A percentile compares a stretch with the other conserved stretches of the same genome.
phyloP scores from a whole-genome alignment of 2,888 invertebrate species.

The Leptopilina myrica region DNA sequence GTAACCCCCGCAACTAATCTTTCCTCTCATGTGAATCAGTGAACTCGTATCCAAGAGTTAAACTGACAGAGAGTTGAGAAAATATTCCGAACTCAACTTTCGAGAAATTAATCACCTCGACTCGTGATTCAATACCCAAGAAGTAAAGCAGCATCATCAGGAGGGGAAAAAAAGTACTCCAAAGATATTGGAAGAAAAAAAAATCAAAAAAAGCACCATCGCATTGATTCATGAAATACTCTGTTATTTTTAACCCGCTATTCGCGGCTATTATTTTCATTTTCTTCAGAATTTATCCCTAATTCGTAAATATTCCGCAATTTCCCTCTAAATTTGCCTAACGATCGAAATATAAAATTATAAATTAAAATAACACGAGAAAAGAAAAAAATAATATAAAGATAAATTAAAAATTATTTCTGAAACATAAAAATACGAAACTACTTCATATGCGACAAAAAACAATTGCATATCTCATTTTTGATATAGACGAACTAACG shows the following conservation, averaged over 20 bases:
- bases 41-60: neutral
- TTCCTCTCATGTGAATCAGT: neutral
- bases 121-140: neutral
- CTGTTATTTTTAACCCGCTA: no score
- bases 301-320: no score
- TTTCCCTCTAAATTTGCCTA: no score
- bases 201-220: neutral
- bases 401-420: no score
- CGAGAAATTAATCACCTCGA: conserved; percentile 32
- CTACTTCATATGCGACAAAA: neutral
- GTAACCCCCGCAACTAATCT: no score
- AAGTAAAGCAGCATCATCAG: conserved; percentile 7
- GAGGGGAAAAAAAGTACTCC: conserved; percentile 4
- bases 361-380: no score
- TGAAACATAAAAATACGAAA: neutral
- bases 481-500: neutral
- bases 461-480: neutral
- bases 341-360: no score
- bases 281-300: no score
- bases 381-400: no score
- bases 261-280: no score
- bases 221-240: no score
- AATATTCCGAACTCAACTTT: conserved; percentile 25
- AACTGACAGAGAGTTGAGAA: conserved; percentile 11
- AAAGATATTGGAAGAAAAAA: conserved; percentile 27